Evolutionary conservation across 2,113 vertebrate species (phyloP), one percentile per base, ranked within the genome.

Genomic region (Grammomys surdaster): DNA sequence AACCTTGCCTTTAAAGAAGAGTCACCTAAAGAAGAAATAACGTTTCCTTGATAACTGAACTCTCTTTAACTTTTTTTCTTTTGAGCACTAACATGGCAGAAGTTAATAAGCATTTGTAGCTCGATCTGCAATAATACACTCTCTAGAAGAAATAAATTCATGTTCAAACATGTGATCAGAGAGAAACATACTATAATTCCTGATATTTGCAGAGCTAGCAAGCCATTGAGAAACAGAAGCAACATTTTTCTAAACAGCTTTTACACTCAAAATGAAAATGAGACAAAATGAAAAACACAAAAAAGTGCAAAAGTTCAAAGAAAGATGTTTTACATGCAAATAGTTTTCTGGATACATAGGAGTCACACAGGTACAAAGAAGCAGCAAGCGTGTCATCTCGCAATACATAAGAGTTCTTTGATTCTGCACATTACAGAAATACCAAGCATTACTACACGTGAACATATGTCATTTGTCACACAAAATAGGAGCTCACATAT

Each of bases 21-120:
- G 17, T 82, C 5, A 11, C 24, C 40, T 17, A 4, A 36, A 85
- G 20, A 33, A 60, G 33, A 16, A 2, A 40, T 12, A 0, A 90
- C 3, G 1, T 22, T 56, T 9, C 31, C 16, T 36, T 73, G 28
- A 19, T 14, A 22, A 85, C 11, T 2, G 5, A 0, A 43, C 4
- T 12, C 13, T 46, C 12, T 36, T 69, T 7, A 36, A 40, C 75
- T 63, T 63, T 31, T 11, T 28, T 81, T 95, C 54, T 72, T 89
- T 26, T 7, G 65, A 72, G 5, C 10, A 60, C 8, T 26, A 89
- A 85, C 7, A 22, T 33, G 10, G 77, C 5, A 94, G 28, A 10
- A 56, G 28, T 87, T 80, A 58, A 84, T 58, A 95, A 65, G 10
- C 20, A 16, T 1, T n/a, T 6, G 56, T 84, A 6, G 43, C 33